Evolutionary conservation across 2,888 invertebrate species (phyloP).

Genomic region (Colletes collaris): DNA sequence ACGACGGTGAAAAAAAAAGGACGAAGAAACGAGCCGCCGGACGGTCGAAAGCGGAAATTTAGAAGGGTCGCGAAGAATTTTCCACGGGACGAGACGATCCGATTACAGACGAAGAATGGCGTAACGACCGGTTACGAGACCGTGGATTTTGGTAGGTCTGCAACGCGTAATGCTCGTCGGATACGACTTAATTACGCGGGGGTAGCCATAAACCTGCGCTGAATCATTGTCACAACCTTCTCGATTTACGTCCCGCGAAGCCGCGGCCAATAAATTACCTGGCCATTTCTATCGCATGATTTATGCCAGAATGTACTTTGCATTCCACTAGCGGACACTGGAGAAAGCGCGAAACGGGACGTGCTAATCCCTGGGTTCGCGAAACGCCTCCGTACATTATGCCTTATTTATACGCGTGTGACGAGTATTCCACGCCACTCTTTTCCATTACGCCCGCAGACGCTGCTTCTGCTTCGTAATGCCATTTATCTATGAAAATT

Average conservation of each 20-base stretch:
- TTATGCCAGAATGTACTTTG: constrained; percentile 75
- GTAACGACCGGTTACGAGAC: constrained; percentile 20
- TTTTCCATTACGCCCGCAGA: too few relatives aligned
- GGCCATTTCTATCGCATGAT: constrained; percentile 74
- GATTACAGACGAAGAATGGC: constrained; percentile 38
- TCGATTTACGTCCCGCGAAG: constrained; percentile 71
- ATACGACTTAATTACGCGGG: constrained; percentile 74
- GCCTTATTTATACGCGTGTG: constrained; percentile 67
- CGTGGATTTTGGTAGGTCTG: constrained; percentile 39
- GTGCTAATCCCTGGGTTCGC: constrained; percentile 68
- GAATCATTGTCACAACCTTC: constrained; percentile 77
- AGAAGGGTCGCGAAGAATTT: constrained; percentile 9
- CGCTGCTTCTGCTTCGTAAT: too few relatives aligned
- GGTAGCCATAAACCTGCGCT: constrained; percentile 71
- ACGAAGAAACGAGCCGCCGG: background rate
- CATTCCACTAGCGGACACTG: constrained; percentile 67
- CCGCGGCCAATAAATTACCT: constrained; percentile 73
- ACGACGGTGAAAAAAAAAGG: background rate
- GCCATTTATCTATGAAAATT: too few relatives aligned
- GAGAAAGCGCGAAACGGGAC: constrained; percentile 51
- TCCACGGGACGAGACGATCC: constrained; percentile 21
- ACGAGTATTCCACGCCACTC: constrained; percentile 30
- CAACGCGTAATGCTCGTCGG: constrained; percentile 62
- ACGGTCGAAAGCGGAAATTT: constrained; percentile 13
- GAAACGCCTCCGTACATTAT: constrained; percentile 62